A percentile compares a stretch with the other conserved stretches of the same genome.
These are phyloP conservation scores for Catostomus latipinnis DNA, from an alignment of 2,797 vertebrate species.

Conservation along the genomic window DNA sequence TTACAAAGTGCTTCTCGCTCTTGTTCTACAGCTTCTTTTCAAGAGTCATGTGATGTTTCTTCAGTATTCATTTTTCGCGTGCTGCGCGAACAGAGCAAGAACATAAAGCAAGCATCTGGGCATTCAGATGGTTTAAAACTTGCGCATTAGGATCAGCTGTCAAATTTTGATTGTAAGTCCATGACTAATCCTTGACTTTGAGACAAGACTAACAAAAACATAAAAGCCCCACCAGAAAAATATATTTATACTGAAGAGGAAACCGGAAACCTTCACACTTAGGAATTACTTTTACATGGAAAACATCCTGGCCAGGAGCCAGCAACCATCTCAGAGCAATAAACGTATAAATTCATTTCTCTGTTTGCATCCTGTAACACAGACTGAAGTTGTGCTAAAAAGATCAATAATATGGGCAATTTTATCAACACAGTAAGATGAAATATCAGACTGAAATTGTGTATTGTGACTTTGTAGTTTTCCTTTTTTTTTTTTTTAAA, in stretches of 20 bases:
- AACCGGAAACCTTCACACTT: not conserved
- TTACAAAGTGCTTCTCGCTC: too few species aligned
- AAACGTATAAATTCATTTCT: not conserved
- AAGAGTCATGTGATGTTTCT: too few species aligned
- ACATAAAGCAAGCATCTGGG: not conserved
- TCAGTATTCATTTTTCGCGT: too few species aligned
- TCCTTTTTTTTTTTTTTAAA: not conserved
- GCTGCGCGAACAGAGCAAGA: not conserved
- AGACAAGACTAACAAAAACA: not conserved
- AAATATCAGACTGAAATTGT: not conserved
- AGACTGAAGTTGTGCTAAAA: not conserved
- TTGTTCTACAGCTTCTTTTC: too few species aligned
- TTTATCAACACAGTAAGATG: not conserved
- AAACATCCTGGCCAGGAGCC: constrained; percentile 1
- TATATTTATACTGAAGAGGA: not conserved
- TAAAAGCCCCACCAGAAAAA: not conserved
- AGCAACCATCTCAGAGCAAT: not conserved
- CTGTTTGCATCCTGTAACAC: not conserved
- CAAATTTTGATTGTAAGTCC: not conserved
- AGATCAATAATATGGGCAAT: not conserved
- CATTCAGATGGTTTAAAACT: too few species aligned
- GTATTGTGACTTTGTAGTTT: not conserved
- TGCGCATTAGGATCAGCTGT: too few species aligned
- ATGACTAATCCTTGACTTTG: not conserved
- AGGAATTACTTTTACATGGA: not conserved